Conservation (phyloP, 2,113 vertebrate genomes). For the Trematocara unimaculatum region DNA sequence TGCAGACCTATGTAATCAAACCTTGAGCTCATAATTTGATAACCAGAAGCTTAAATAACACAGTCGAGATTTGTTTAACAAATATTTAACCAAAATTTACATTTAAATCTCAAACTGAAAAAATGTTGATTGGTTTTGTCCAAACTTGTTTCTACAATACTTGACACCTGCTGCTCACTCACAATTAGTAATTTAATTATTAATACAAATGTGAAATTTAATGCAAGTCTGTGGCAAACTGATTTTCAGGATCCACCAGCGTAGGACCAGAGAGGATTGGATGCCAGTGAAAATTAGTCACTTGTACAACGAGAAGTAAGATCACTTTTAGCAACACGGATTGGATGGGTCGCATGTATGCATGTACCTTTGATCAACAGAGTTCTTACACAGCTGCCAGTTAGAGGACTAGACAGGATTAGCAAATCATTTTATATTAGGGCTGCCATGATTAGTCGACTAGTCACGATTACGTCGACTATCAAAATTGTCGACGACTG, state of each 20-base stretch:
- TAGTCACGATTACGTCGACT: no score
- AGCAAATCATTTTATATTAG: not conserved
- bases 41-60: not conserved
- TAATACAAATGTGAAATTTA: not conserved
- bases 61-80: not conserved
- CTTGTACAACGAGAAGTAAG: not conserved
- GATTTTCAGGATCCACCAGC: not conserved
- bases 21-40: not conserved
- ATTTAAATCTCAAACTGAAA: not conserved
- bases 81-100: not conserved
- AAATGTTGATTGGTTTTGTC: not conserved
- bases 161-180: not conserved
- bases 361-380: not conserved
- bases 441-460: no score
- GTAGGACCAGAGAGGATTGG: not conserved
- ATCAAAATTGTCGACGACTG: no score
- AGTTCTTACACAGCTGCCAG: not conserved
- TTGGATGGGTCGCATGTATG: rapidly evolving
- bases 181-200: not conserved
- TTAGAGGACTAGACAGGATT: not conserved
- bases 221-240: not conserved
- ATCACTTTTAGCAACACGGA: not conserved
- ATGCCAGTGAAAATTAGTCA: not conserved
- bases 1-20: not conserved
- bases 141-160: not conserved